These are phyloP conservation scores for Monomorium pharaonis DNA, from an alignment of 1,140 invertebrate species.

Conservation along the genomic window DNA sequence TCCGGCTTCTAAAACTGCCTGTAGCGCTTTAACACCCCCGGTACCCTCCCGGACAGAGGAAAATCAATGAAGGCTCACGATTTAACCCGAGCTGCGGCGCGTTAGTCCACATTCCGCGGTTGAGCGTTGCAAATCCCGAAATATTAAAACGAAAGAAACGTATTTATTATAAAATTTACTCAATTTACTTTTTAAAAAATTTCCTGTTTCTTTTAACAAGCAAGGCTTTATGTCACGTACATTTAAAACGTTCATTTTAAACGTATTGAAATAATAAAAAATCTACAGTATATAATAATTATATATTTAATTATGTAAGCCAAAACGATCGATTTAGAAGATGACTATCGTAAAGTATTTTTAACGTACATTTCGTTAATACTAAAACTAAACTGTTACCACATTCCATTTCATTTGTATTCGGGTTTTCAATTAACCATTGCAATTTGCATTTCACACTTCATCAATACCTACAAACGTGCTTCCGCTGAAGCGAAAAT, in stretches of 20 bases:
- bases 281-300: too few species aligned
- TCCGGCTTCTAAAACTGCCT: slow-evolving; percentile 58
- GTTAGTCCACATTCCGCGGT: slow-evolving; percentile 35
- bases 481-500: background rate
- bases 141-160: slow-evolving; percentile 4
- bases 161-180: background rate
- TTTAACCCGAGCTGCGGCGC: slow-evolving; percentile 47
- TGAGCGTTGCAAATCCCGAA: background rate
- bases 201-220: background rate
- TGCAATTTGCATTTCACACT: background rate
- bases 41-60: slow-evolving; percentile 33
- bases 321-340: background rate
- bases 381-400: background rate
- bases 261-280: background rate
- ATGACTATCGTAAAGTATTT: background rate
- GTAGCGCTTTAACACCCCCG: slow-evolving; percentile 54
- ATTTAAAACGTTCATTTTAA: background rate
- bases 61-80: slow-evolving; percentile 52
- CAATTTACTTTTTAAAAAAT: background rate
- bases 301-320: background rate
- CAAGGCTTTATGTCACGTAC: background rate
- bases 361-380: background rate
- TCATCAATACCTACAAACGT: background rate
- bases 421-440: background rate
- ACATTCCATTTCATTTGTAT: background rate